Evolutionary conservation across 2,888 invertebrate genomes (phyloP).

Genomic region (Leptinotarsa rubiginosa): DNA sequence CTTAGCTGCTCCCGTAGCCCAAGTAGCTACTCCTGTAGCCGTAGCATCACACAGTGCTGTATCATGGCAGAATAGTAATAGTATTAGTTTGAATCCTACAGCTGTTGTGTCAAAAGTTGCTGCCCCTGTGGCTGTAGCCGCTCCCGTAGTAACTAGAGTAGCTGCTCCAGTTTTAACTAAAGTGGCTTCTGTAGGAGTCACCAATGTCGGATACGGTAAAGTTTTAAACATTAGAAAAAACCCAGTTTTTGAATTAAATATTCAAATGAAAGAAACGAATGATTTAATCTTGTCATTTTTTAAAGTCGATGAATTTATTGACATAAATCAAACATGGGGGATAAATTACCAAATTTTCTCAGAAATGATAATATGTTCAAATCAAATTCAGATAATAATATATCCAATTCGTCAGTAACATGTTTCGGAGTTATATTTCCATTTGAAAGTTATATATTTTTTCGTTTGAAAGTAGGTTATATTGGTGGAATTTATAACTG

Average conservation of each 20-base stretch:
- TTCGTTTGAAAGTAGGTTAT: no score
- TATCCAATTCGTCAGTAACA: no score
- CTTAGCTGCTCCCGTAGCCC: background rate
- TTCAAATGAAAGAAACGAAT: background rate
- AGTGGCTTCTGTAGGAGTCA: constrained; percentile 1
- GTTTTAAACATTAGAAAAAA: background rate
- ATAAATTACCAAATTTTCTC: no score
- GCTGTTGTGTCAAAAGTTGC: constrained; percentile 49
- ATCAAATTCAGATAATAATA: no score
- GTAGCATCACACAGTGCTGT: constrained; percentile 46
- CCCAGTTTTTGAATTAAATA: background rate
- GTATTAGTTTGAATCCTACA: constrained; percentile 51
- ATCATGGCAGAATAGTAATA: constrained; percentile 54
- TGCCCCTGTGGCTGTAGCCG: constrained; percentile 37
- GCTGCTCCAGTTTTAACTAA: constrained; percentile 19
- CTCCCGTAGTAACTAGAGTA: constrained; percentile 38
- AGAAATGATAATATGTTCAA: no score
- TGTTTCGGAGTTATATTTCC: no score
- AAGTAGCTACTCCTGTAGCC: constrained; percentile 32
- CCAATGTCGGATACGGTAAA: constrained; percentile 7
- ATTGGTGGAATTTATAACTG: no score
- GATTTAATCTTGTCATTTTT: background rate
- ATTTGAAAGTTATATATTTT: no score
- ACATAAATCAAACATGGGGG: no score
- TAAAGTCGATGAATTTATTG: no score